Percentiles rank a stretch among this genome's conserved stretches.
These are phyloP conservation scores for Capreolus pygargus DNA, from an alignment of 2,113 vertebrate genomes.

Conservation along the genomic window DNA sequence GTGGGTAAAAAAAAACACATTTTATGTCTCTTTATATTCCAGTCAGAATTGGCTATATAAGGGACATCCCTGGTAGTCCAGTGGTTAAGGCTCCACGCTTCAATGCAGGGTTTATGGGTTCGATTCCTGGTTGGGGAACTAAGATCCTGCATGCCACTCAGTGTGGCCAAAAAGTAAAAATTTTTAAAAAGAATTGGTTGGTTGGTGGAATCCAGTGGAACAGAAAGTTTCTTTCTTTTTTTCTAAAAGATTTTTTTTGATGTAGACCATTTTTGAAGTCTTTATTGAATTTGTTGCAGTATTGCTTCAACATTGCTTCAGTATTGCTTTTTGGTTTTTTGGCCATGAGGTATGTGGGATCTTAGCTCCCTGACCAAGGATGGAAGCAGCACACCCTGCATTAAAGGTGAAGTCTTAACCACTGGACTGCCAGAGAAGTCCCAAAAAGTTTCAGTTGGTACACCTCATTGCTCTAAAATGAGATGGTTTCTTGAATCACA, in stretches of 20 bases:
- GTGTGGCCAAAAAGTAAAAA: not conserved
- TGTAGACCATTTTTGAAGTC: not conserved
- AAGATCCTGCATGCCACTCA: not conserved
- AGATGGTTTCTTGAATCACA: conserved; percentile 1
- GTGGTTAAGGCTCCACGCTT: not conserved
- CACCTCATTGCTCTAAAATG: not conserved
- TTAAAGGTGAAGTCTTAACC: not conserved
- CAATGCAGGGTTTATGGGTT: not conserved
- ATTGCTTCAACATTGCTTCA: not conserved
- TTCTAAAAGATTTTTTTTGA: not conserved
- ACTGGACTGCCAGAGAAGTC: not conserved
- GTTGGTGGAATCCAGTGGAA: not conserved
- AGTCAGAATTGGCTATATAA: not conserved
- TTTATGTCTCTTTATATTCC: not conserved
- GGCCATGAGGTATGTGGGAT: not conserved
- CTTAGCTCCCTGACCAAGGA: not conserved
- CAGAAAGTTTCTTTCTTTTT: not conserved
- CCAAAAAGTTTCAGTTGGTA: not conserved
- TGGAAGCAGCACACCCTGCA: not conserved
- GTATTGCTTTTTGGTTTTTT: not conserved
- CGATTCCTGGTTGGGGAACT: not conserved
- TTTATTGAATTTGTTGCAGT: not conserved
- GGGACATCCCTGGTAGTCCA: not conserved
- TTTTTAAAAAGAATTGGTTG: not conserved
- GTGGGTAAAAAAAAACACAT: not conserved